Conservation (phyloP, 1,140 invertebrate genomes). For the Oscheius sp. region DNA sequence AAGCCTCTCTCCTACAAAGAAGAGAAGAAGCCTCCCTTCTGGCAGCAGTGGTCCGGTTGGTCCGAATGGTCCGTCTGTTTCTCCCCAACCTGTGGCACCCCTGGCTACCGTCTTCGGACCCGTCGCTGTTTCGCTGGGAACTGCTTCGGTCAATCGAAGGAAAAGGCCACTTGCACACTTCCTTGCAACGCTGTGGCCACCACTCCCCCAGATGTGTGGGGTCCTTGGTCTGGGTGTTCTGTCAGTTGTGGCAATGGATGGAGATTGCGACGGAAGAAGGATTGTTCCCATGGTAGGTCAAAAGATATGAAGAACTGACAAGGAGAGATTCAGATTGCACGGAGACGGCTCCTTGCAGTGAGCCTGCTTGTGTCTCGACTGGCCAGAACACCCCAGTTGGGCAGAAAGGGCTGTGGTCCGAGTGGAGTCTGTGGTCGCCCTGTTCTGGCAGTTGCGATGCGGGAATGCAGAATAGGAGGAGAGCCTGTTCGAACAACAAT, state of each 20-base stretch:
- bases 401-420: constrained; percentile 14
- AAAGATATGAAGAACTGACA: background rate
- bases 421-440: constrained; percentile 33
- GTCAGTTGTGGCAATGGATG: constrained; percentile 21
- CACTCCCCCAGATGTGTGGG: constrained; percentile 21
- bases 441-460: constrained; percentile 32
- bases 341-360: constrained; percentile 13
- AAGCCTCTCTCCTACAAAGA: background rate
- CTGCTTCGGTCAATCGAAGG: constrained; percentile 8
- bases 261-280: constrained; percentile 12
- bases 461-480: background rate
- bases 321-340: constrained; percentile 11
- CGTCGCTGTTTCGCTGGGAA: constrained; percentile 16
- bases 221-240: constrained; percentile 37
- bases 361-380: background rate
- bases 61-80: constrained; percentile 2
- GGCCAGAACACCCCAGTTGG: background rate
- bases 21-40: constrained; percentile 1
- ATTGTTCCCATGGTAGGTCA: constrained; percentile 1
- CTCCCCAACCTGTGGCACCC: background rate
- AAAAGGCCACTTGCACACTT: background rate
- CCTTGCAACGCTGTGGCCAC: background rate
- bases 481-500: constrained; percentile 18
- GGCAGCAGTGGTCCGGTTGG: constrained; percentile 5
- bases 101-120: background rate